Percentiles rank a stretch among this genome's conserved stretches.
Evolutionary conservation across 2,797 vertebrate species (phyloP).

Genomic region (Leptoclinus maculatus): DNA sequence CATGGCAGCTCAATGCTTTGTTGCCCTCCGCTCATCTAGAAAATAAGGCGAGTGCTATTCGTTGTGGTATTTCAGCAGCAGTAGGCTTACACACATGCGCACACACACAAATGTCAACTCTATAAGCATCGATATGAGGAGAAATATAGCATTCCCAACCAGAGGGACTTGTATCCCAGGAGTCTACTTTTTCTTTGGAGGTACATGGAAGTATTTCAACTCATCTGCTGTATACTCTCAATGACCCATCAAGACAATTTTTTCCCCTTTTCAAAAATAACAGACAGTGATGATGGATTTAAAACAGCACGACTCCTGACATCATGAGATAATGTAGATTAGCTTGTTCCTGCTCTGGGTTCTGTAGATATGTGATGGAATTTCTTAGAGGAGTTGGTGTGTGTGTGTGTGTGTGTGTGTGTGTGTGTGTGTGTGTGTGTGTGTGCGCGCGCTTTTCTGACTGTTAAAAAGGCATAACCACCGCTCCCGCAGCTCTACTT

Average conservation of each 20-base stretch:
- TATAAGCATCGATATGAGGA: neutral
- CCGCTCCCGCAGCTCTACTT: slow-evolving; percentile 12
- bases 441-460: neutral
- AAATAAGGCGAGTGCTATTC: slow-evolving; percentile 46
- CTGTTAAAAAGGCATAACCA: neutral
- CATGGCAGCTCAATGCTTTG: slow-evolving; percentile 46
- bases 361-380: neutral
- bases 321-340: slow-evolving; percentile 18
- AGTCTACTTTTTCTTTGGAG: neutral
- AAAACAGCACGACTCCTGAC: slow-evolving; percentile 29
- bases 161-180: neutral
- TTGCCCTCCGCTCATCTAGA: slow-evolving; percentile 60
- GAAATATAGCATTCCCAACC: neutral
- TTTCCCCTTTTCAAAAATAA: neutral
- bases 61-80: slow-evolving; percentile 44
- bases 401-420: neutral
- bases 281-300: slow-evolving; percentile 33
- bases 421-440: neutral
- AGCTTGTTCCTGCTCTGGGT: neutral
- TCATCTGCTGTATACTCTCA: slow-evolving; percentile 22
- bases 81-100: slow-evolving; percentile 16
- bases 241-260: neutral
- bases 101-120: slow-evolving; percentile 1
- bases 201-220: neutral
- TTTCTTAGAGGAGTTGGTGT: neutral